Percentiles rank a stretch among this genome's conserved stretches.
Conservation (phyloP, 2,113 vertebrate species). For the Pagrus major region DNA sequence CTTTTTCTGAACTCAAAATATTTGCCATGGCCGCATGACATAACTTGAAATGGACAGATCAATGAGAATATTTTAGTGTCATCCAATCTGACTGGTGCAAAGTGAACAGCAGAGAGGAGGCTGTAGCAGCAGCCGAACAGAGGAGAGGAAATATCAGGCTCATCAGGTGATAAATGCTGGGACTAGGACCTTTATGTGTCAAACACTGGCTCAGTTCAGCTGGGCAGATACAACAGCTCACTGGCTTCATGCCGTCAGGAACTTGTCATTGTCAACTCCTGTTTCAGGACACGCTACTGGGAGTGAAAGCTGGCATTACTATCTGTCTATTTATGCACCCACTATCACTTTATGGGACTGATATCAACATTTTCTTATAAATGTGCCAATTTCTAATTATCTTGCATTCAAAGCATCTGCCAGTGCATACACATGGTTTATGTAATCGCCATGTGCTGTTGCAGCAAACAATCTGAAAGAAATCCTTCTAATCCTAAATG, state of each 20-base stretch:
- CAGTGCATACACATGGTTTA: slow-evolving; percentile 29
- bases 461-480: slow-evolving; percentile 8
- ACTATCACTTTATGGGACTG: neutral
- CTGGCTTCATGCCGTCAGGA: neutral
- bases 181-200: slow-evolving; percentile 16
- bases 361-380: neutral
- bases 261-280: slow-evolving; percentile 12
- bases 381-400: neutral
- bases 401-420: slow-evolving; percentile 6
- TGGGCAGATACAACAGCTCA: neutral
- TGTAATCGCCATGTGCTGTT: neutral
- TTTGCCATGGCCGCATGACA: neutral
- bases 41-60: slow-evolving; percentile 7
- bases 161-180: slow-evolving; percentile 22
- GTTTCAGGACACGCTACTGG: neutral
- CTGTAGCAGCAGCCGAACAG: neutral
- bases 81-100: neutral
- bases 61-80: slow-evolving; percentile 10
- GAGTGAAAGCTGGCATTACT: neutral
- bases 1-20: slow-evolving; percentile 10
- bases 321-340: neutral
- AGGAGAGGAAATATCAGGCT: neutral
- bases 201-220: slow-evolving; percentile 4
- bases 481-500: no score
- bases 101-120: slow-evolving; percentile 7